Conservation (phyloP, 30 jellyfish, hydroid and myxozoan genomes). For the Sanderia malayensis region DNA sequence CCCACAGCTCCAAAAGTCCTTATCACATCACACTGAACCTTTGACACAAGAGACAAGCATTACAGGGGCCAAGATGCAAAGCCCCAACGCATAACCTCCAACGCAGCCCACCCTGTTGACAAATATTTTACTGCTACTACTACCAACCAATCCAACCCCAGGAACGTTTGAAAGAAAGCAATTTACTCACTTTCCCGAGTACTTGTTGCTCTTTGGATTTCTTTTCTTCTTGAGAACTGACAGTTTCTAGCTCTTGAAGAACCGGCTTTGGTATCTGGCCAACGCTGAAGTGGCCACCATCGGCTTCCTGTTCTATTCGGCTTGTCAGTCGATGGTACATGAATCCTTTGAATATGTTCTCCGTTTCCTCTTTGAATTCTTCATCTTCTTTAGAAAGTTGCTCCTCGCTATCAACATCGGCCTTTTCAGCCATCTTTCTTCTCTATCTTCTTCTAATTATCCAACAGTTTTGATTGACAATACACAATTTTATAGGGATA, state of each 20-base stretch:
- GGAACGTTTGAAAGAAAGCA: too few relatives aligned
- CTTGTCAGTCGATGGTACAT: constrained; percentile 74
- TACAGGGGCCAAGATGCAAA: too few relatives aligned
- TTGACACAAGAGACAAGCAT: too few relatives aligned
- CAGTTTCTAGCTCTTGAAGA: constrained; percentile 16
- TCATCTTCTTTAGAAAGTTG: constrained; percentile 39
- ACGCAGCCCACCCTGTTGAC: too few relatives aligned
- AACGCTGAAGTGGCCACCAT: constrained; percentile 70
- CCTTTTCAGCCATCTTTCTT: constrained; percentile 14
- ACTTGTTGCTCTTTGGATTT: constrained; percentile 15
- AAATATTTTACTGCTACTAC: too few relatives aligned
- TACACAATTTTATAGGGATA: too few relatives aligned
- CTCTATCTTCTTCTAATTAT: too few relatives aligned
- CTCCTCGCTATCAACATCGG: not conserved
- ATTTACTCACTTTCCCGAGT: constrained; percentile 27
- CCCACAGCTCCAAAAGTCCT: too few relatives aligned
- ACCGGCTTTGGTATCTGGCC: constrained; percentile 57
- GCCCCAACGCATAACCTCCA: too few relatives aligned
- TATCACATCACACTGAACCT: too few relatives aligned
- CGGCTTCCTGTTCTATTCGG: constrained; percentile 68
- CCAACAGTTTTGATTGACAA: too few relatives aligned
- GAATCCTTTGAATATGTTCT: constrained; percentile 56
- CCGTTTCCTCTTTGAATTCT: constrained; percentile 65
- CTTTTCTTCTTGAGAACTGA: constrained; percentile 20
- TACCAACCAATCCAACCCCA: too few relatives aligned